A percentile compares a stretch with the other conserved stretches of the same genome.
These are phyloP conservation scores for Matsumyia berberina DNA, from an alignment of 2,888 invertebrate genomes.

Conservation along the genomic window DNA sequence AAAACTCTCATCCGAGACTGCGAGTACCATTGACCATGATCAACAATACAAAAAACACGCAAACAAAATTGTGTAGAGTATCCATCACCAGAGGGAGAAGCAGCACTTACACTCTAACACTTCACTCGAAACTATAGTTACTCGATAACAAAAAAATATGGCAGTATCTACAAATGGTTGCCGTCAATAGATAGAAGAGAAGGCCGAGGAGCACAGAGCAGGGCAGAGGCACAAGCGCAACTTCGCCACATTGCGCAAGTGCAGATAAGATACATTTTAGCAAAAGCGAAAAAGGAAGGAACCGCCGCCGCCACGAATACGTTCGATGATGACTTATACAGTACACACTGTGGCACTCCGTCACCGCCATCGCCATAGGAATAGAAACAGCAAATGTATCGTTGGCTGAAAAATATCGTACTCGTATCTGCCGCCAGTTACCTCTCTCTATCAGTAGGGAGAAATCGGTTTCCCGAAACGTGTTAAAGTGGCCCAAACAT, in stretches of 20 bases:
- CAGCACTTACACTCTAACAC: background rate
- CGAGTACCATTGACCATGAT: constrained; percentile 56
- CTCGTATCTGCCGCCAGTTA: background rate
- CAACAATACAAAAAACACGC: constrained; percentile 26
- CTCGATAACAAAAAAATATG: constrained; percentile 11
- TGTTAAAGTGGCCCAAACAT: background rate
- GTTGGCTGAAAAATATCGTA: constrained; percentile 10
- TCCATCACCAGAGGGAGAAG: too few relatives aligned
- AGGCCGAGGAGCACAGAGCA: background rate
- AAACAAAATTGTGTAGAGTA: constrained; percentile 35
- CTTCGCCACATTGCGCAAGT: constrained; percentile 36
- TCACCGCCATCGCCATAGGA: background rate
- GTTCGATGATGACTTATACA: constrained; percentile 16
- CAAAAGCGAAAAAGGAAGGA: constrained; percentile 20
- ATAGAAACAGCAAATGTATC: background rate
- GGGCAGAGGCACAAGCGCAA: background rate
- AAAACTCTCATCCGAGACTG: constrained; percentile 15
- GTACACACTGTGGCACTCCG: constrained; percentile 1
- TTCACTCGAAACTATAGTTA: constrained; percentile 2
- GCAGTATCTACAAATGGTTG: background rate
- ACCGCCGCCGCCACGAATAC: constrained; percentile 46
- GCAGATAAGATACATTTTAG: constrained; percentile 30
- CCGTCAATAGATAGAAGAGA: background rate
- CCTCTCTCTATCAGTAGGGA: constrained; percentile 4
- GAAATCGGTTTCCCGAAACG: constrained; percentile 19